Evolutionary conservation across 2,888 invertebrate genomes (phyloP), one percentile per base, ranked within the genome.

Genomic region (Chorisops tibialis): DNA sequence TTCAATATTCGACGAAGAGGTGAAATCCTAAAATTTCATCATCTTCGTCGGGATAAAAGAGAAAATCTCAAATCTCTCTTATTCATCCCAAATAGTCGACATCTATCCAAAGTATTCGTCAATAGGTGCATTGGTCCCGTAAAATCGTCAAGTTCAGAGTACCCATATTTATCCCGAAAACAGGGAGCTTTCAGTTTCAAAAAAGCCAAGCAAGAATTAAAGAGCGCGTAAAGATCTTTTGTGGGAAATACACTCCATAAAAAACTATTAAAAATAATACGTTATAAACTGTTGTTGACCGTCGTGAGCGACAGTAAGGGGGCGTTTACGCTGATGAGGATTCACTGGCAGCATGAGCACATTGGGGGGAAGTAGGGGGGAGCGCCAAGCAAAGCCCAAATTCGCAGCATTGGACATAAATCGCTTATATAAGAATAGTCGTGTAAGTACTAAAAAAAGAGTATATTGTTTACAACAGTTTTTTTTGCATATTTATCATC

Each of bases 391-490:
- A 77, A 96, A 95, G 87, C 88, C 90, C 82, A 96, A 94, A 86
- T 96, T 87, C 85, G 92, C 93, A 81, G 90, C 94, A 79, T 87
- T 96, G 85, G 95, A 96, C 85, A 96, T 96, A 87, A 96, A 96
- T 89, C 94, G 86, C 85, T 86, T 96, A 81, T 96, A 94, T 82
- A 90, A 91, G 81, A 87, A 86, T 76, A 89, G 88, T 80, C 87
- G 86, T 82, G 90, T 89, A 79, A 85, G 87, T 85, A n/a, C n/a
- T n/a, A n/a, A n/a, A n/a, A n/a, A n/a, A n/a, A n/a, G n/a, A n/a
- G n/a, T n/a, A 67, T 5, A 6, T 67, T 51, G 30, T 56, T 54
- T 59, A 12, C 14, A 41, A n/a, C n/a, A 47, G 22, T 52, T 45
- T 39, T 43, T 22, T 65, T 56, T 16, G n/a, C 6, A 41, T 16